These are phyloP conservation scores for Trichonephila clavipes DNA, from an alignment of 1,140 invertebrate species.

Conservation along the genomic window DNA sequence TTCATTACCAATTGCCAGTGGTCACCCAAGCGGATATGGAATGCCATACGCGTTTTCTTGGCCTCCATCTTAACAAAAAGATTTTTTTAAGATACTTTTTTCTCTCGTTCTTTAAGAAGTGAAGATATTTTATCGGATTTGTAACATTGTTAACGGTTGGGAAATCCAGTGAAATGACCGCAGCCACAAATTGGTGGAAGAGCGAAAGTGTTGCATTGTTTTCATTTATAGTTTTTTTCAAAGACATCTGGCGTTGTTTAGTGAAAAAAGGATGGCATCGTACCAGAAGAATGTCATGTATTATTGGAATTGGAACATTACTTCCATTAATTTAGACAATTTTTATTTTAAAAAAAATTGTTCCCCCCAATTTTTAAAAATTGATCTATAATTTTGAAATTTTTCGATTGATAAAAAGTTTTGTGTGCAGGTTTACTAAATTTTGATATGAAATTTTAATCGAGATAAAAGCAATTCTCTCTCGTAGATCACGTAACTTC, in stretches of 20 bases:
- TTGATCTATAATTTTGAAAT: no score
- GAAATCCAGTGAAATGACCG: background rate
- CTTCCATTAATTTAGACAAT: background rate
- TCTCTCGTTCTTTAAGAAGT: background rate
- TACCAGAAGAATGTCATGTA: background rate
- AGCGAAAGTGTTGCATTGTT: background rate
- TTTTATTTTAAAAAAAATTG: no score
- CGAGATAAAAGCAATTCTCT: no score
- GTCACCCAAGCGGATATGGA: slow-evolving; percentile 35
- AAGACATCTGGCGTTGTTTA: background rate
- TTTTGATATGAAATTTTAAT: no score
- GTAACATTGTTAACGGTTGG: background rate
- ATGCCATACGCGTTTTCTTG: background rate
- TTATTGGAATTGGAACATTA: background rate
- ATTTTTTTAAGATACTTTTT: background rate
- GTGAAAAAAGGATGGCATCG: background rate
- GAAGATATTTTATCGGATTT: slow-evolving; percentile 1
- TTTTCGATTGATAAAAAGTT: no score
- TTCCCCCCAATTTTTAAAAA: no score
- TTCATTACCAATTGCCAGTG: slow-evolving; percentile 54
- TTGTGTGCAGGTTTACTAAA: no score
- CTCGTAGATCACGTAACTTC: no score
- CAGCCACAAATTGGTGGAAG: background rate
- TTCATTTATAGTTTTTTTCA: no score
- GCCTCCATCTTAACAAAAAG: background rate